Evolutionary conservation across 2,888 invertebrate genomes (phyloP).

Genomic region (Phragmatobia fuliginosa): DNA sequence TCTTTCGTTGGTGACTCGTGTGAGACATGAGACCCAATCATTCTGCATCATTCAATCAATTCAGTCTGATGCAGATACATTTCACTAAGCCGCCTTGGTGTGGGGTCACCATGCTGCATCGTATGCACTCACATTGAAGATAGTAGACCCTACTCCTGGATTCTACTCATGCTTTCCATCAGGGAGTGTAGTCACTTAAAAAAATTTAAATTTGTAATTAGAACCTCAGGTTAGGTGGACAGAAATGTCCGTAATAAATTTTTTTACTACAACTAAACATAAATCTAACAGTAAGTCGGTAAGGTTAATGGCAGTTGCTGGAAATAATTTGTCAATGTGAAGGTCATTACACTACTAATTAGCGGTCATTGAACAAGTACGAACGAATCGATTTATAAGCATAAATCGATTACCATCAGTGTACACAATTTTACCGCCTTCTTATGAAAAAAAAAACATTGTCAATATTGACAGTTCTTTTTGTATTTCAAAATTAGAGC

Average conservation of each 20-base stretch:
- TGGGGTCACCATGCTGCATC: no score
- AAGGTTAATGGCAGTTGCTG: not conserved
- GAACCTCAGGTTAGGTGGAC: not conserved
- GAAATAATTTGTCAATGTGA: constrained; percentile 5
- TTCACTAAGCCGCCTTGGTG: no score
- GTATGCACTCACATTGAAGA: no score
- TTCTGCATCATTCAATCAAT: no score
- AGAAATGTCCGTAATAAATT: not conserved
- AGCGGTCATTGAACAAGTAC: constrained; percentile 2
- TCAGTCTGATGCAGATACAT: no score
- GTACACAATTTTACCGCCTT: not conserved
- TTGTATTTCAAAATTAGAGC: constrained; percentile 10
- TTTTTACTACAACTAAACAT: not conserved
- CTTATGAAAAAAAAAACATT: not conserved
- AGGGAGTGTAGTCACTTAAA: no score
- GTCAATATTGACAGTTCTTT: constrained; percentile 6
- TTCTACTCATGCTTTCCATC: no score
- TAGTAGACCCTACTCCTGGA: no score
- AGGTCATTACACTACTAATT: constrained; percentile 4
- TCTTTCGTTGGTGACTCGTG: no score
- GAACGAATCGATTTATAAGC: not conserved
- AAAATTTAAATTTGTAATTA: not conserved
- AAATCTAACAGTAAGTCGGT: not conserved
- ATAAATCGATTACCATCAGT: not conserved
- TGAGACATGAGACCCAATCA: no score